Evolutionary conservation across 2,113 vertebrate species (phyloP), one percentile per base, ranked within the genome.

Genomic region (Callipepla squamata): DNA sequence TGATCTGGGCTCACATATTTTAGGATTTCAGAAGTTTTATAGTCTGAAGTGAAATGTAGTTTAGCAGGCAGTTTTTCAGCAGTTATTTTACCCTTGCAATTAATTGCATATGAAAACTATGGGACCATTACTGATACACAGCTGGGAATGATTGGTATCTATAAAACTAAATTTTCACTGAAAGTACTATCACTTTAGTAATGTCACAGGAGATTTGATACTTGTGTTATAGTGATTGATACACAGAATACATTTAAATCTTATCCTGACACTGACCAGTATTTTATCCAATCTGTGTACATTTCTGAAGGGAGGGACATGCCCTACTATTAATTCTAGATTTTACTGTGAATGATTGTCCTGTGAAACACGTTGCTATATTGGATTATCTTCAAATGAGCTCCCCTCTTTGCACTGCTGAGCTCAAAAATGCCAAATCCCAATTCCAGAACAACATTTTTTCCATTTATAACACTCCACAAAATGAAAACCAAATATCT

Each of bases 11-110:
- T 94, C 90, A 93, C 90, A 92, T 84, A 85, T 67, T 25, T 74
- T 68, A 57, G 89, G 89, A 69, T 93, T 93, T 96, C 85, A 68
- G 81, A 80, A 63, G 89, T 94, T 92, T 87, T 85, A 7, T 5
- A 75, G 57, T 80, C 91, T 89, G 84, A 92, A 93, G 75, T 78
- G 91, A 92, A 89, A 82, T 48, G 48, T 87, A 44, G 36, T 44
- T 47, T 48, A 65, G 34, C 72, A 61, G 51, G 44, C 75, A 50
- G 42, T 44, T 65, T 55, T 55, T 74, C 45, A 20, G 86, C 66
- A 83, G 62, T 38, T 17, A 21, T 84, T 91, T 92, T 70, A 44
- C 76, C 77, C 92, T 85, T 73, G 80, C 69, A 68, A 81, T 58
- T 81, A 92, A 55, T 34, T 78, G n/a, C 61, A 74, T 77, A 73